Base-by-base conservation (phyloP, 1,140 invertebrate genomes). In the Aleiodes sp. region DNA sequence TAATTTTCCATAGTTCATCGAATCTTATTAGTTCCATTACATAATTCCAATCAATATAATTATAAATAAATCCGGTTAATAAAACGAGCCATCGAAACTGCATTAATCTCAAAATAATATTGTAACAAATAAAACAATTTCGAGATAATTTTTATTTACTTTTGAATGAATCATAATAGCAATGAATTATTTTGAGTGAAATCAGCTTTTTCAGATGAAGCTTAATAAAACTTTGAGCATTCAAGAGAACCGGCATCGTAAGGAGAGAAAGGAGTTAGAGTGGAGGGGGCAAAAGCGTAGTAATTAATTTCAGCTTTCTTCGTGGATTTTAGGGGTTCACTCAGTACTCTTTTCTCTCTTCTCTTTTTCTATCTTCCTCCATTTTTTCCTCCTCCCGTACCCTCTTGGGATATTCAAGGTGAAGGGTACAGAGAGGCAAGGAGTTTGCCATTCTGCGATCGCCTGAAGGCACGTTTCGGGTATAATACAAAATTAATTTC, bases 401-500 rank as follows among this genome's bases (percentile, higher is more conserved):
- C 21, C 64, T 56, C 28, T 35, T 29, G 46, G 46, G 46, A 39
- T 56, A 28, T 52, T 46, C 31, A 29, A 24, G 59, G 56, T 29
- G 60, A 60, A 52, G 26, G 69, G 19, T 26, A 70, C 46, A n/a
- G 46, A 35, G 65, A 59, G 52, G 67, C 43, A 39, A 35, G 64
- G 52, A 60, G 61, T 19, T 39, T 59, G 61, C 69, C 62, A 57
- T 24, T 59, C 60, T 60, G 65, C 60, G 71, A 73, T 68, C 65
- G 71, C 74, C 74, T 29, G 46, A 61, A 61, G 71, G 69, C 68
- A 72, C 62, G 62, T 65, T 70, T 73, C 69, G 68, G 69, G 73
- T 75, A 76, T 76, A 76, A 76, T 76, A 71, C 71, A 76, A 76
- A 76, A 76, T 76, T 76, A 76, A 76, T 76, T 76, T 76, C 75